These are phyloP conservation scores for Xestobium rufovillosum DNA, from an alignment of 2,888 invertebrate genomes.

Conservation along the genomic window DNA sequence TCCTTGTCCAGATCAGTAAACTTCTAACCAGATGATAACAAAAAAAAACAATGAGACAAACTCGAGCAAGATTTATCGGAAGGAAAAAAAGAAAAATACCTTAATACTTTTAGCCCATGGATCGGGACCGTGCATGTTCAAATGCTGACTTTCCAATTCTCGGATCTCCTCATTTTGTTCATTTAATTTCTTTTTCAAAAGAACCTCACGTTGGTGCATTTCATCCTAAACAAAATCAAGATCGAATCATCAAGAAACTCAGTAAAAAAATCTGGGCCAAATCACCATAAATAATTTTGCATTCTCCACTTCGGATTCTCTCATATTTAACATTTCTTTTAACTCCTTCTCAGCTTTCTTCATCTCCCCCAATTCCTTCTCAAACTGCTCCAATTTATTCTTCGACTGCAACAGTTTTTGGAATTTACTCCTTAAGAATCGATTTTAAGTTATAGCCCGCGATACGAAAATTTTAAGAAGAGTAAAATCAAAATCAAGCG, in stretches of 20 bases:
- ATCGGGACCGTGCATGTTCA: constrained; percentile 26
- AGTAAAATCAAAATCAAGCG: no score
- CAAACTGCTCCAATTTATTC: constrained; percentile 21
- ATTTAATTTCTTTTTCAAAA: constrained; percentile 42
- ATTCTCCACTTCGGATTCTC: constrained; percentile 29
- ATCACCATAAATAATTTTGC: constrained; percentile 32
- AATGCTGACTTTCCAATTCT: no score
- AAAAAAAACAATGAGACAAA: constrained; percentile 16
- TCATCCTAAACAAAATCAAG: no score
- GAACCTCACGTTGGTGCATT: constrained; percentile 44
- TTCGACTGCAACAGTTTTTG: constrained; percentile 27
- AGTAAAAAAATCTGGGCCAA: constrained; percentile 7
- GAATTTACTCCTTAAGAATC: no score
- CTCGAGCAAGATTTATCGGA: no score
- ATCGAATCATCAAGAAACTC: no score
- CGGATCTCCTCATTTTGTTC: no score
- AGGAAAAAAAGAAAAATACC: constrained; percentile 28
- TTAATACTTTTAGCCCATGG: constrained; percentile 39
- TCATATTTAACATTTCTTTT: constrained; percentile 26
- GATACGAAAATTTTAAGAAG: no score
- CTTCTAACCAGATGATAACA: constrained; percentile 43
- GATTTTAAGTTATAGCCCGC: no score
- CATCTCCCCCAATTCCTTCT: constrained; percentile 29
- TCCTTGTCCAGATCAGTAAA: constrained; percentile 47
- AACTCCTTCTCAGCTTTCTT: constrained; percentile 23